Evolutionary conservation across 2,888 invertebrate genomes (phyloP).

Genomic region (Ditylenchus weischeri): DNA sequence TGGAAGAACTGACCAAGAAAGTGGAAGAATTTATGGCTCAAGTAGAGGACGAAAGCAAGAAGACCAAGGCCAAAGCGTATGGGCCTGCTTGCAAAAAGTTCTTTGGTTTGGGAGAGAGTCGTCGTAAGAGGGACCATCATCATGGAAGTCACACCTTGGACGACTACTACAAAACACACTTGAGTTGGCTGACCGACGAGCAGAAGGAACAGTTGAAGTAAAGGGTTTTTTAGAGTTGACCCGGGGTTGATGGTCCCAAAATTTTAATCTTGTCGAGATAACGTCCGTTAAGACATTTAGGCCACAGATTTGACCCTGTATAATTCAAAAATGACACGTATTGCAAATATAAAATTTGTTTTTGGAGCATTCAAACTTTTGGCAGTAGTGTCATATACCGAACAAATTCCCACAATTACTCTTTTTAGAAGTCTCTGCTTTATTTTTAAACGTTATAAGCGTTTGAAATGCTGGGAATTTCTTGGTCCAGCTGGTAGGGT

Average conservation of each 20-base stretch:
- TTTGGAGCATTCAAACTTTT: too few species aligned
- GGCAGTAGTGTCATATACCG: too few species aligned
- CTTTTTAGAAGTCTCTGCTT: too few species aligned
- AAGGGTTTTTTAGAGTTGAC: slow-evolving; percentile 7
- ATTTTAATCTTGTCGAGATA: slow-evolving; percentile 8
- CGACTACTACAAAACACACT: slow-evolving; percentile 37
- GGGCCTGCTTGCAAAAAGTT: slow-evolving; percentile 17
- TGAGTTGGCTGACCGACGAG: slow-evolving; percentile 37
- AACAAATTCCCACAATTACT: too few species aligned
- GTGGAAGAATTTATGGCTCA: slow-evolving; percentile 32
- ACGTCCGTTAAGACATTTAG: background rate
- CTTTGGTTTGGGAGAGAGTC: slow-evolving; percentile 25
- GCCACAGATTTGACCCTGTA: too few species aligned
- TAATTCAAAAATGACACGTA: too few species aligned
- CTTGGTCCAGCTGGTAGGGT: too few species aligned
- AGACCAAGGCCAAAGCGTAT: slow-evolving; percentile 29
- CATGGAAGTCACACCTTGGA: slow-evolving; percentile 30
- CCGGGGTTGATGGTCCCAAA: slow-evolving; percentile 7
- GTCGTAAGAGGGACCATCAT: background rate
- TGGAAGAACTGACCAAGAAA: slow-evolving; percentile 31
- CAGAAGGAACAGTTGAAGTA: slow-evolving; percentile 34
- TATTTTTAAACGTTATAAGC: too few species aligned
- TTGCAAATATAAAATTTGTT: too few species aligned
- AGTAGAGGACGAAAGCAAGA: slow-evolving; percentile 36
- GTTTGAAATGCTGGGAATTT: too few species aligned